Conservation (phyloP, 2,797 vertebrate species). For the Prunella strophiata region DNA sequence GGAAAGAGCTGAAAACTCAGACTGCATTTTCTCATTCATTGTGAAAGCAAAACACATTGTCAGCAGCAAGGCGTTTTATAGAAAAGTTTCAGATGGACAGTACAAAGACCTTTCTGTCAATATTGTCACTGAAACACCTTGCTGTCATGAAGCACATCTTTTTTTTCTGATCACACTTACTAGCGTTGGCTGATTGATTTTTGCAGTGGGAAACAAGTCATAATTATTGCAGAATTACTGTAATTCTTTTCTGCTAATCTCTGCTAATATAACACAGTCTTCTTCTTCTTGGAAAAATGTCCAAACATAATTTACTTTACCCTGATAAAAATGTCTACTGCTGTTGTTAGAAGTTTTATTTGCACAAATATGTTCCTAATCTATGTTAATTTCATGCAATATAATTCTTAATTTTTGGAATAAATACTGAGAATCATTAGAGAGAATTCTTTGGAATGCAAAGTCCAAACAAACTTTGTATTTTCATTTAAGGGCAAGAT, state of each 20-base stretch:
- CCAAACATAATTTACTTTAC: constrained; percentile 27
- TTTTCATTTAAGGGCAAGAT: constrained; percentile 48
- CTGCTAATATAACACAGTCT: constrained; percentile 11
- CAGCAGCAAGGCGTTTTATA: constrained; percentile 43
- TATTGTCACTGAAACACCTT: constrained; percentile 47
- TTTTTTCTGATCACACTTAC: neutral
- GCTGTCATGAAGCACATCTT: constrained; percentile 2
- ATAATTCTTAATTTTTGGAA: constrained; percentile 55
- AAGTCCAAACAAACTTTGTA: neutral
- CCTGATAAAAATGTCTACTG: constrained; percentile 46
- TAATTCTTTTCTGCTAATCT: constrained; percentile 29
- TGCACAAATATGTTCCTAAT: constrained; percentile 67
- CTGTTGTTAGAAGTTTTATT: constrained; percentile 54
- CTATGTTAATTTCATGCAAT: constrained; percentile 75
- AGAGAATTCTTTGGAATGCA: constrained; percentile 57
- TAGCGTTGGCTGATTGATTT: constrained; percentile 6
- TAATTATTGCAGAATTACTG: constrained; percentile 25
- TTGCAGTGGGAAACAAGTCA: constrained; percentile 29
- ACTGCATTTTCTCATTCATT: constrained; percentile 69
- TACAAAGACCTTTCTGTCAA: constrained; percentile 21
- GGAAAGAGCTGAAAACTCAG: constrained; percentile 62
- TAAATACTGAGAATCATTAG: constrained; percentile 57
- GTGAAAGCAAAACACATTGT: constrained; percentile 64
- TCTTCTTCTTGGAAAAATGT: constrained; percentile 36
- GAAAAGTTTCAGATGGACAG: constrained; percentile 52